phyloP scores from a whole-genome alignment of 1,140 invertebrate species.

The Parasteatoda tepidariorum region DNA sequence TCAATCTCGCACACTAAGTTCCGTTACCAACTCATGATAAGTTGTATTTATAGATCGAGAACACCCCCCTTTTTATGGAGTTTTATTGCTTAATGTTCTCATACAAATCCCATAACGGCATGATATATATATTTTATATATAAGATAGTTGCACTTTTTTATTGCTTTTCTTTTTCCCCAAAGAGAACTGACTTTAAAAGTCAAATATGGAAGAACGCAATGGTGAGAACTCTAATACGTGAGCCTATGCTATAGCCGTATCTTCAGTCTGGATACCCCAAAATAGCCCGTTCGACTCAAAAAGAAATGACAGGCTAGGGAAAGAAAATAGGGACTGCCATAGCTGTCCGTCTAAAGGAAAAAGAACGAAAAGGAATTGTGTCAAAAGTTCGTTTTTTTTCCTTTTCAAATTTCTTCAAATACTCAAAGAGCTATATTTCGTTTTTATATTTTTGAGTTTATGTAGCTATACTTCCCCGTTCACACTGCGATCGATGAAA shows the following conservation, averaged over 20 bases:
- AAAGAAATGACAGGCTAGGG: slow-evolving; percentile 30
- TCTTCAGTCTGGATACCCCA: neutral
- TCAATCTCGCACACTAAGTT: neutral
- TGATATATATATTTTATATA: slow-evolving; percentile 38
- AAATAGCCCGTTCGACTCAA: slow-evolving; percentile 26
- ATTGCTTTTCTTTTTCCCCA: neutral
- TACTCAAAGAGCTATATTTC: too few relatives aligned
- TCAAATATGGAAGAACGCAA: slow-evolving; percentile 26
- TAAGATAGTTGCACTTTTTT: neutral
- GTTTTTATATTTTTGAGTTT: too few relatives aligned
- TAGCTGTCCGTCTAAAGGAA: neutral
- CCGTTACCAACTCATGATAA: neutral
- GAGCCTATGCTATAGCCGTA: neutral
- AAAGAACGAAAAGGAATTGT: slow-evolving; percentile 12
- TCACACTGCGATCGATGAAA: too few relatives aligned
- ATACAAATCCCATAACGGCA: slow-evolving; percentile 25
- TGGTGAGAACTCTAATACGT: neutral
- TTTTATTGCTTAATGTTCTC: slow-evolving; percentile 10
- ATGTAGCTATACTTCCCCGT: too few relatives aligned
- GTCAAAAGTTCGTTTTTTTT: too few relatives aligned
- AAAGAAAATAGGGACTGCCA: slow-evolving; percentile 10
- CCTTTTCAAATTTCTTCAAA: too few relatives aligned
- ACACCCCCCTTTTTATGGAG: slow-evolving; percentile 9
- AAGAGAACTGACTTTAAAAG: neutral
- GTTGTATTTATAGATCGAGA: neutral